Evolutionary conservation across 1,140 invertebrate species (phyloP).

Genomic region (Heliconius hewitsoni): DNA sequence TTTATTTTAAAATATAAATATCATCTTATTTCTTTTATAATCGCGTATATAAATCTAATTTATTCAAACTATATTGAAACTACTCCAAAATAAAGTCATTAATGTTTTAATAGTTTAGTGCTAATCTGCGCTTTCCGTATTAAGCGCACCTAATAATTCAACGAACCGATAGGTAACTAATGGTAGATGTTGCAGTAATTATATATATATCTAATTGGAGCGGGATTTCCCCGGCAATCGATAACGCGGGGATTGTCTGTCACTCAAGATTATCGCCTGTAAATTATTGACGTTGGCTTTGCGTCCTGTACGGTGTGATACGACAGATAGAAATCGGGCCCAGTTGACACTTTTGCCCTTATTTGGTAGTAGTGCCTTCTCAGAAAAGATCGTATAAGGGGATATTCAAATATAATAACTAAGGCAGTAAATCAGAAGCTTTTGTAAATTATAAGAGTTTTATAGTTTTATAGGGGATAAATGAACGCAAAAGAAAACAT

Average conservation of each 20-base stretch:
- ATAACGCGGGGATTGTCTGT: conserved; percentile 17
- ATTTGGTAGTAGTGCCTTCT: background rate
- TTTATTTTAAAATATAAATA: too few species aligned
- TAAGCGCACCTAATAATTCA: conserved; percentile 6
- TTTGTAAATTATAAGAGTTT: too few species aligned
- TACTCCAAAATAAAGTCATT: conserved; percentile 4
- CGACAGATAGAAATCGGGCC: background rate
- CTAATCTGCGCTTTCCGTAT: conserved; percentile 3
- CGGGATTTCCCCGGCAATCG: conserved; percentile 10
- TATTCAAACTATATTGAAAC: background rate
- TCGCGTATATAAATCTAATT: background rate
- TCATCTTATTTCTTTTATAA: too few species aligned
- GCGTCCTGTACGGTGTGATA: background rate
- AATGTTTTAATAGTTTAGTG: background rate
- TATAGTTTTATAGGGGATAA: too few species aligned
- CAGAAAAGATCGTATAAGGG: background rate
- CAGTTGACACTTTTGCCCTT: background rate
- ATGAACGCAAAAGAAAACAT: too few species aligned
- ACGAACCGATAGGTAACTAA: conserved; percentile 12
- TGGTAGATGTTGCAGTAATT: background rate
- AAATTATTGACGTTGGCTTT: conserved; percentile 15
- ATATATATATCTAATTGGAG: conserved; percentile 19
- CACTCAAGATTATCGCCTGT: conserved; percentile 16
- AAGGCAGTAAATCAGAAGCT: too few species aligned
- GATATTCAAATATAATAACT: background rate